phyloP scores from a whole-genome alignment of 2,113 vertebrate species.

The Gasterosteus aculeatus region DNA sequence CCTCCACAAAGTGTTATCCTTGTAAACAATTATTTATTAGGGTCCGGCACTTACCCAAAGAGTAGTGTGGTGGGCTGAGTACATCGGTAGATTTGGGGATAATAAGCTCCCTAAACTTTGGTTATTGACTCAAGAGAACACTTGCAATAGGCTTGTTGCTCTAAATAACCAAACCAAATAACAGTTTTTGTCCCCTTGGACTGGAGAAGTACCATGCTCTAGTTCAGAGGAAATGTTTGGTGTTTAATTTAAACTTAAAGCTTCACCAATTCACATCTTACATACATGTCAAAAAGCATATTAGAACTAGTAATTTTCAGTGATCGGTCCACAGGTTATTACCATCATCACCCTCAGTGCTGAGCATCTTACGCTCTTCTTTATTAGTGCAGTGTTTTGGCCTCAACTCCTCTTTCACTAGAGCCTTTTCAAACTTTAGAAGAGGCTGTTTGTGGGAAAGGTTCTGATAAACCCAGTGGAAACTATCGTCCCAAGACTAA shows the following conservation, averaged over 20 bases:
- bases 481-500: background rate
- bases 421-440: background rate
- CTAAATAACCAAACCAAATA: no score
- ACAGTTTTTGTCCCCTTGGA: no score
- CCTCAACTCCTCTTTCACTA: background rate
- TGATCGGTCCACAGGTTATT: background rate
- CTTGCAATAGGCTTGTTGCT: no score
- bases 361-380: background rate
- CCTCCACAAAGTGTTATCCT: background rate
- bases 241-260: background rate
- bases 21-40: background rate
- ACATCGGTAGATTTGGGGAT: background rate
- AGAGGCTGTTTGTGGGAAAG: background rate
- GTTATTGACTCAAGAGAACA: no score
- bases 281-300: background rate
- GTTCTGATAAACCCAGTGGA: background rate
- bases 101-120: background rate
- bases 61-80: background rate
- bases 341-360: background rate
- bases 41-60: background rate
- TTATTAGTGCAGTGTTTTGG: background rate
- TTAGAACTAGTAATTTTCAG: background rate
- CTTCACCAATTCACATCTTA: background rate
- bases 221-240: background rate
- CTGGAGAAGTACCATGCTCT: background rate